Base-by-base conservation (phyloP, 2,888 invertebrate species). In the Tiliacea aurago region DNA sequence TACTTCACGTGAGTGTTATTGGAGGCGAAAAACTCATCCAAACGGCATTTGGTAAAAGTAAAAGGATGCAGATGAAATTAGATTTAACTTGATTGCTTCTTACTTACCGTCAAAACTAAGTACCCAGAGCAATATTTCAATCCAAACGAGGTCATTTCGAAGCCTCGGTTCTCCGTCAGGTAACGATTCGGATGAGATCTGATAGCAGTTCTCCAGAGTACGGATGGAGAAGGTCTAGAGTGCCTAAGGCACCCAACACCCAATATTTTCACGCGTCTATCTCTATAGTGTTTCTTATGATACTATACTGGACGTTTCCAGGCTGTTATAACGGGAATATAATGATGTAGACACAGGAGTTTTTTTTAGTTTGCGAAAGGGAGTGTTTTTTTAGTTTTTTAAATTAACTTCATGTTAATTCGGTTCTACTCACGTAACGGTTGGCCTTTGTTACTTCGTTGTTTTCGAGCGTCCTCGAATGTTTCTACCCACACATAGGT, bases 371-470 rank as follows among this genome's bases (percentile, higher is more conserved):
- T 49, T 53, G 61, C 71, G 45, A 28, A 68, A 66, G 43, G 53
- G 33, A 33, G 56, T 41, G 53, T 56, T 64, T 59, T 74, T 73
- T 67, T 43, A 15, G 15, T 49, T 81, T 78, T 76, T 82, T n/a
- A n/a, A 76, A 78, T 85, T 84, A 73, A 78, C 77, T 72, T 62
- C 23, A 75, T 59, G 74, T 58, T 77, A 67, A 81, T 83, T 77
- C 71, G 28, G 84, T 84, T 81, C 78, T 61, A 56, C 72, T 72
- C 83, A 83, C 77, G 77, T 72, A 80, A 70, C 73, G 65, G 41
- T 70, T 70, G 53, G 43, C 59, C 66, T 70, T 66, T 80, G 75
- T 78, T 65, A 56, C 56, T 58, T 53, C 28, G 47, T 49, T 62
- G 73, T 79, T 81, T 73, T 70, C 33, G 61, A 55, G 58, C 7